Evolutionary conservation across 2,113 vertebrate species (phyloP), one percentile per base, ranked within the genome.

Genomic region (Falcunculus frontatus): DNA sequence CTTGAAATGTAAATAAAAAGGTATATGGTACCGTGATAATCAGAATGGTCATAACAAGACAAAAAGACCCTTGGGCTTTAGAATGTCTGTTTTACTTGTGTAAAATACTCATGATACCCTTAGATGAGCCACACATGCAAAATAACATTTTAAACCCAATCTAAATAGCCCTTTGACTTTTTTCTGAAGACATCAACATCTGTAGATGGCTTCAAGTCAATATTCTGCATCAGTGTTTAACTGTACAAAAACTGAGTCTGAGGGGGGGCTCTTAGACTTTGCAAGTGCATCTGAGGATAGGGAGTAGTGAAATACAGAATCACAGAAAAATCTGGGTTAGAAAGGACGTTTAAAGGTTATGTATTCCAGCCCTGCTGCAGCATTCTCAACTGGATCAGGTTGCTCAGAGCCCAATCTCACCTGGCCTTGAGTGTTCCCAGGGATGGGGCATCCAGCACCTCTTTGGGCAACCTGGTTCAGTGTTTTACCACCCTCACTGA

Each of bases 191-290:
- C 11, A 39, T 8, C 17, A 47, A 9, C 18, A 12, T 73, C 7
- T 47, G 7, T 26, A 76, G 23, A 12, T 80, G 6, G 18, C 39
- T 76, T 87, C 19, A 41, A 4, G 23, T 47, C 14, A 63, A 2
- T 0, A 0, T 47, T 11, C 60, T 62, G 2, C 7, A 4, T 56
- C 56, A 6, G 0, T 6, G 4, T 69, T 52, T 20, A 52, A 15
- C 35, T 26, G 2, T 44, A 4, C 13, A 29, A 44, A 42, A 65
- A 26, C 42, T 81, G 60, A 10, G 35, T 56, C 65, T 11, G 7
- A 10, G 32, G 4, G n/a, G 32, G 52, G 57, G 7, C 9, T 57
- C 29, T 17, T 37, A 13, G 42, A 11, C 37, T 49, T 74, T n/a
- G 9, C 25, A 35, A 11, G 46, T n/a, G n/a, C 73, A 42, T 6